Base-by-base conservation (phyloP, 2,797 vertebrate species). In the Pangasius sanitwongsei region DNA sequence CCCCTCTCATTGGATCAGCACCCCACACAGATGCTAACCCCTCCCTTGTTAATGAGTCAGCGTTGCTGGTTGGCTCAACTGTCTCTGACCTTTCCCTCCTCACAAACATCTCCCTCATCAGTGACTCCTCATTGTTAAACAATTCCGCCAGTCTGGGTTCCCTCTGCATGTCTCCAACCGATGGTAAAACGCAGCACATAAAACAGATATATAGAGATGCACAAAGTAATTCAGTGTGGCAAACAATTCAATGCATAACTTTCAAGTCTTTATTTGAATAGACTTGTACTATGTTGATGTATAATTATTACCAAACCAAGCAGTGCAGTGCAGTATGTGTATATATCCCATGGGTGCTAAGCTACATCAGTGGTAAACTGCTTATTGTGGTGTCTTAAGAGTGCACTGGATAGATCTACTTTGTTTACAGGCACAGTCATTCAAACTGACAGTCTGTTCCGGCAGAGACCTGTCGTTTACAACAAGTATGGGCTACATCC, bases 81-180 rank as follows among this genome's bases (percentile, higher is more conserved):
- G 72, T 86, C 6, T 88, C 87, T 59, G 89, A 92, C 84, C 69
- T 91, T 85, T 91, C 91, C 6, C 75, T 90, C 53, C 50, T 90
- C 75, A 87, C 87, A 37, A 77, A 87, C 89, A 90, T 90, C 72
- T 41, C 85, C 63, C 75, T 87, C 61, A 90, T 89, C 82, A 81
- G 74, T 41, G 86, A 91, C 83, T 67, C 88, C 23, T 78, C 85
- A 23, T 65, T 91, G 23, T 83, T 93, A 31, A 63, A 41, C 28
- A 63, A 88, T 77, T 90, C 90, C 41, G 80, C 28, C 69, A 91
- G 91, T 67, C 65, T 92, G 34, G 80, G 83, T 48, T 92, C 91
- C 25, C 84, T 86, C 57, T 90, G 89, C 69, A 89, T 84, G 74
- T 87, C 83, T 25, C 85, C 89, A 75, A 80, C 83, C 31, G 70